Conservation (phyloP, 2,113 vertebrate species). For the Heteronetta atricapilla region DNA sequence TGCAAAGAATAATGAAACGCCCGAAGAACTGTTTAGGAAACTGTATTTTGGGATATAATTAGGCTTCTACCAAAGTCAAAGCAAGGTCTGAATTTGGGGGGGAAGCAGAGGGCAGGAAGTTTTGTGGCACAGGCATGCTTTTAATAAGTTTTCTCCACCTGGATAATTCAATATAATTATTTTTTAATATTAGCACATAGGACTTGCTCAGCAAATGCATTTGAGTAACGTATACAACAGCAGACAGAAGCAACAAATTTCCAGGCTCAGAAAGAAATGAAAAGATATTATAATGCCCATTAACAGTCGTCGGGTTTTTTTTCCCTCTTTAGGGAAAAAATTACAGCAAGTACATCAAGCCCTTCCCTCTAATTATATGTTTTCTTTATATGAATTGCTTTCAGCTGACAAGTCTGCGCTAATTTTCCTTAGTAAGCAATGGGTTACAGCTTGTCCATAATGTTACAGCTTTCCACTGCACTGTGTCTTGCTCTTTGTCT, state of each 20-base stretch:
- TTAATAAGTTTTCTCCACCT: not conserved
- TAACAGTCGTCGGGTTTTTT: not conserved
- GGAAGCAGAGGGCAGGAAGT: not conserved
- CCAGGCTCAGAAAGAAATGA: not conserved
- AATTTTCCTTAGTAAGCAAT: constrained; percentile 26
- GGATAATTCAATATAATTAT: not conserved
- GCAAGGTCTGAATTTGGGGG: not conserved
- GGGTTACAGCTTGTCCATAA: not conserved
- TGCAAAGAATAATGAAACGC: not conserved
- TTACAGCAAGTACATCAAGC: not conserved
- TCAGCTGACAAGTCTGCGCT: not conserved
- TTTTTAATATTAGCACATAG: not conserved
- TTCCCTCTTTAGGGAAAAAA: not conserved
- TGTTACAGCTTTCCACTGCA: not conserved
- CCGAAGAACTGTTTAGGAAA: not conserved
- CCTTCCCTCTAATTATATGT: not conserved
- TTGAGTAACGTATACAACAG: not conserved
- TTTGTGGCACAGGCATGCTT: not conserved
- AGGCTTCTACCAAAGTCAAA: not conserved
- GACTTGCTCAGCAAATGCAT: not conserved
- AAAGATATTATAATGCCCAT: not conserved
- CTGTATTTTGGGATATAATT: not conserved
- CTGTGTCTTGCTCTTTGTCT: constrained; percentile 13
- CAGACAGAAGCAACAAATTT: not conserved
- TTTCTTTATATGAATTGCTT: not conserved